phyloP scores from a whole-genome alignment of 2,113 vertebrate species.

The Crocuta crocuta region DNA sequence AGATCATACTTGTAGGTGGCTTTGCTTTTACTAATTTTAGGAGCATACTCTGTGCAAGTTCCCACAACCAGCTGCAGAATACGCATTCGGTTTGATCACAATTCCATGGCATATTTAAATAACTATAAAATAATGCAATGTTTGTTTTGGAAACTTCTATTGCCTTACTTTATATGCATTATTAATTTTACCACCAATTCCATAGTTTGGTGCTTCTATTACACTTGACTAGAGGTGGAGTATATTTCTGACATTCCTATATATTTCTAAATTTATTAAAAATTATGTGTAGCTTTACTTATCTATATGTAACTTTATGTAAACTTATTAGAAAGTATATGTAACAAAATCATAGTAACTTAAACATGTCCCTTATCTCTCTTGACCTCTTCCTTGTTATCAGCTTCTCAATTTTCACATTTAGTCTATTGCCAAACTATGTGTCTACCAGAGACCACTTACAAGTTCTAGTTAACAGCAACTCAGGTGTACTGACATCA shows the following conservation, averaged over 20 bases:
- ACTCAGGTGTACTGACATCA: background rate
- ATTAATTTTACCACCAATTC: background rate
- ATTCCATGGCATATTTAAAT: background rate
- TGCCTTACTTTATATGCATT: background rate
- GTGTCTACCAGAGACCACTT: background rate
- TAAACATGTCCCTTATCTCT: background rate
- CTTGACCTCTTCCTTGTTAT: background rate
- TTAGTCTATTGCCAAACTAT: background rate
- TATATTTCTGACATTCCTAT: background rate
- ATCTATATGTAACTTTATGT: background rate
- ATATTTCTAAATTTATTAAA: background rate
- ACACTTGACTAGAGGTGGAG: background rate
- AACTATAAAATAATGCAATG: background rate
- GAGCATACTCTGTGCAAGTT: background rate
- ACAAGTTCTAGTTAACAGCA: background rate
- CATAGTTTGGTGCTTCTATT: background rate
- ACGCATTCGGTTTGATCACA: background rate
- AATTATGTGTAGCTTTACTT: background rate
- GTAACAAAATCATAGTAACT: background rate
- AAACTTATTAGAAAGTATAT: background rate
- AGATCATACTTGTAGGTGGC: background rate
- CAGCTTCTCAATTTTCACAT: background rate
- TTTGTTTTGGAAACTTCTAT: background rate
- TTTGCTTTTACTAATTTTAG: background rate
- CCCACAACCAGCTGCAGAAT: background rate